phyloP scores from a whole-genome alignment of 2,888 invertebrate species.

The Habroteleia sp. region DNA sequence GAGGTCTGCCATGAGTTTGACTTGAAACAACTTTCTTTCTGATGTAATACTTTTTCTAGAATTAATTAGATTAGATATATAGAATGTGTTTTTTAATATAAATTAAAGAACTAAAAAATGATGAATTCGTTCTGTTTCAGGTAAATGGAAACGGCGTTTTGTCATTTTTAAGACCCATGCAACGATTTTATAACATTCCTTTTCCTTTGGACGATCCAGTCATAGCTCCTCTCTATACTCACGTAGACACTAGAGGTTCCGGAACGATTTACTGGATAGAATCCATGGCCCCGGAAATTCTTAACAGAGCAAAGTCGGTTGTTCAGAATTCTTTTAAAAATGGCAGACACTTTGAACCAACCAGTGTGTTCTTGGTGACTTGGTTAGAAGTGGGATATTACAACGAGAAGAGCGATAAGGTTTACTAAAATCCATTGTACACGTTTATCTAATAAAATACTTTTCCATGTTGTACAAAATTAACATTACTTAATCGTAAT shows the following conservation, averaged over 20 bases:
- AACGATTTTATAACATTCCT: slow-evolving; percentile 92
- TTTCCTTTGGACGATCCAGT: slow-evolving; percentile 94
- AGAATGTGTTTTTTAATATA: too few relatives aligned
- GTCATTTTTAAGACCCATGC: slow-evolving; percentile 93
- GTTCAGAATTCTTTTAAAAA: slow-evolving; percentile 89
- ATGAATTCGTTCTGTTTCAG: too few relatives aligned
- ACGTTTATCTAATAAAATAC: too few relatives aligned
- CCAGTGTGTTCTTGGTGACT: slow-evolving; percentile 91
- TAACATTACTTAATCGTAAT: too few relatives aligned
- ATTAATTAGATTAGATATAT: too few relatives aligned
- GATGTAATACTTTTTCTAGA: too few relatives aligned
- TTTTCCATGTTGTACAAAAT: too few relatives aligned
- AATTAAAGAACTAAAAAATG: too few relatives aligned
- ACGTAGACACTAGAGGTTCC: slow-evolving; percentile 89
- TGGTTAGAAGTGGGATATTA: slow-evolving; percentile 94
- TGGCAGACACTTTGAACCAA: slow-evolving; percentile 88
- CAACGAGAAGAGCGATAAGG: slow-evolving; percentile 85
- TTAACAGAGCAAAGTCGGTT: slow-evolving; percentile 86
- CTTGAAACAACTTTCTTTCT: too few relatives aligned
- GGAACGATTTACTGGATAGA: slow-evolving; percentile 90
- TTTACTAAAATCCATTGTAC: too few relatives aligned
- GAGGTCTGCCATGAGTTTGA: too few relatives aligned
- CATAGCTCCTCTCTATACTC: slow-evolving; percentile 94
- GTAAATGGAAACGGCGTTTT: slow-evolving; percentile 95
- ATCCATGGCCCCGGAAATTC: slow-evolving; percentile 84